Evolutionary conservation across 2,888 invertebrate genomes (phyloP).

Genomic region (Hirtodrosophila duncani): DNA sequence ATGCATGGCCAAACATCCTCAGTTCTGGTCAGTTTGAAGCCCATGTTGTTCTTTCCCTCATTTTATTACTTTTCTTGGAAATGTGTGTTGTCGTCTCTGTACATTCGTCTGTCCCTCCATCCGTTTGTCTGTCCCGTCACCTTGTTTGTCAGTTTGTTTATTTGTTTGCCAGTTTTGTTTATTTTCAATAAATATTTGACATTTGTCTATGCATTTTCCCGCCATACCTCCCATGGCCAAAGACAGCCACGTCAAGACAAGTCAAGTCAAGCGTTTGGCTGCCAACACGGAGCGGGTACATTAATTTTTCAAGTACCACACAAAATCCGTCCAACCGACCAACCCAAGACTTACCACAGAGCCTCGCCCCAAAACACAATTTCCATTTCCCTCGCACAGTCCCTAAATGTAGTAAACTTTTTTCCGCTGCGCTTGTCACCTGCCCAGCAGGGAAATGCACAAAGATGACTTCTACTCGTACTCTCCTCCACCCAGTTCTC

Average conservation of each 20-base stretch:
- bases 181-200: conserved; percentile 72
- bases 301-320: conserved; percentile 65
- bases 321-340: conserved; percentile 7
- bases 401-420: conserved; percentile 23
- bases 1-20: conserved; percentile 72
- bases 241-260: too few relatives aligned
- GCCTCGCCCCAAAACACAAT: background rate
- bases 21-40: conserved; percentile 69
- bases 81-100: conserved; percentile 46
- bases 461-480: too few relatives aligned
- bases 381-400: too few relatives aligned
- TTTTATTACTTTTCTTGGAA: conserved; percentile 68
- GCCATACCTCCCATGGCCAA: conserved; percentile 40
- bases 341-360: background rate
- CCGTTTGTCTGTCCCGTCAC: conserved; percentile 16
- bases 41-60: conserved; percentile 36
- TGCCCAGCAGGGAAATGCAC: conserved; percentile 6
- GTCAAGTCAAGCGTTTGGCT: conserved; percentile 48
- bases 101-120: conserved; percentile 5
- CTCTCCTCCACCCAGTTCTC: too few relatives aligned
- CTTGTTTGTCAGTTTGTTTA: conserved; percentile 68
- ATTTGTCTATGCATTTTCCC: conserved; percentile 70
- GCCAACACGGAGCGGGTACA: conserved; percentile 64
- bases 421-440: conserved; percentile 24
- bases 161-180: conserved; percentile 62